phyloP scores from a whole-genome alignment of 2,797 vertebrate genomes.

The Malacoraja senta region DNA sequence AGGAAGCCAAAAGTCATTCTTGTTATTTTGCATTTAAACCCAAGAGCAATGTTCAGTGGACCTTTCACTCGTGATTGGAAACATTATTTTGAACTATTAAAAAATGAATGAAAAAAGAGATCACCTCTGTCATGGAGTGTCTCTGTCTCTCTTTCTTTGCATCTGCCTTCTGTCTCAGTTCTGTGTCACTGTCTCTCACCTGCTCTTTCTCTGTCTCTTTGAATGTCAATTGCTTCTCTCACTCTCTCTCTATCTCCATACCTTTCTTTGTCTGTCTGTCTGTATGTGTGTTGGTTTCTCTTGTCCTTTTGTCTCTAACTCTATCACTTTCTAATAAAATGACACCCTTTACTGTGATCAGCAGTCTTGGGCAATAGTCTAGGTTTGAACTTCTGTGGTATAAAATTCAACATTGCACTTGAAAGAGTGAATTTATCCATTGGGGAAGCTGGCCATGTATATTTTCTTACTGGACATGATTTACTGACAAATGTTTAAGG shows the following conservation, averaged over 20 bases:
- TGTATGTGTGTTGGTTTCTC: too few relatives aligned
- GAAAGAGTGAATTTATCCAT: not conserved
- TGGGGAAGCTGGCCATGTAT: not conserved
- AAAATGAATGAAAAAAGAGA: not conserved
- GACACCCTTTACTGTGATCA: not conserved
- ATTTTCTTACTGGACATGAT: not conserved
- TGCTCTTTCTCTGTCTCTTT: too few relatives aligned
- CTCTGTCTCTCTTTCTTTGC: not conserved
- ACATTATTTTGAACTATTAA: not conserved
- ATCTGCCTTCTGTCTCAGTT: not conserved
- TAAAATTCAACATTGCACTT: not conserved
- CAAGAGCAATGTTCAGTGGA: not conserved
- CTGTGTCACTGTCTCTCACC: too few relatives aligned
- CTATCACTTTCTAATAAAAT: too few relatives aligned
- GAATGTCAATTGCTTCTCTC: too few relatives aligned
- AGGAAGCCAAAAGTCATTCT: not conserved
- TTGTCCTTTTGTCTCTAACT: too few relatives aligned
- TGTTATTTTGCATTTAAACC: not conserved
- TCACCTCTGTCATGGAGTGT: not conserved
- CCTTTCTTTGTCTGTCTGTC: too few relatives aligned
- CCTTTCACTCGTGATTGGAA: not conserved
- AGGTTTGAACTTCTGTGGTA: not conserved
- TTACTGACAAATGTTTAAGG: too few relatives aligned
- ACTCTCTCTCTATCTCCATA: too few relatives aligned
- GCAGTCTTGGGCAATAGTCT: not conserved